A percentile compares a stretch with the other conserved stretches of the same genome.
Evolutionary conservation across 2,888 invertebrate genomes (phyloP).

Genomic region (Epistrophella euchroma): DNA sequence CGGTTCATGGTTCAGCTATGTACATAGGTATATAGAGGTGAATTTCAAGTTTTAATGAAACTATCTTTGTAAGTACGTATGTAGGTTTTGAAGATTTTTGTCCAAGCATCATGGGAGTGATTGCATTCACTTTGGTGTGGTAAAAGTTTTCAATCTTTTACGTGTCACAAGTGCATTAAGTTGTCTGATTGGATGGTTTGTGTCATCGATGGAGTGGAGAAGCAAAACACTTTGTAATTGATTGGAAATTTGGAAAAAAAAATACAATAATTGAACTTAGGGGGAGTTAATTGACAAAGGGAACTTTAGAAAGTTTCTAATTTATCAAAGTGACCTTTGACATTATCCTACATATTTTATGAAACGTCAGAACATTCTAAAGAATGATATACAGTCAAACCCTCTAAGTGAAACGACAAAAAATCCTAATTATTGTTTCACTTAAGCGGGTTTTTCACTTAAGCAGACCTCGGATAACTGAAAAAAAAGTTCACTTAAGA

Average conservation of each 20-base stretch:
- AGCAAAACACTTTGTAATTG: conserved; percentile 52
- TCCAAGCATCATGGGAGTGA: conserved; percentile 31
- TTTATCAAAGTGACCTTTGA: background rate
- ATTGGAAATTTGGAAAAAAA: conserved; percentile 49
- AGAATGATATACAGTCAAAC: too few relatives aligned
- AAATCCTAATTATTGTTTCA: too few relatives aligned
- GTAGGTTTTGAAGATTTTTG: conserved; percentile 26
- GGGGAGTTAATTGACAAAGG: background rate
- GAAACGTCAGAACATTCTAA: too few relatives aligned
- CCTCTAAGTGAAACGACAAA: too few relatives aligned
- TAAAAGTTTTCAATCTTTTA: conserved; percentile 73
- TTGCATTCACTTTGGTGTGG: conserved; percentile 51
- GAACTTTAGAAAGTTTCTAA: background rate
- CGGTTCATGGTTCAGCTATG: background rate
- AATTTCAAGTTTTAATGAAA: conserved; percentile 44
- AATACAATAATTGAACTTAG: conserved; percentile 8
- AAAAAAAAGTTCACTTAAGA: too few relatives aligned
- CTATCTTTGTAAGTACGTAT: conserved; percentile 30
- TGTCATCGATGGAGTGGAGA: background rate
- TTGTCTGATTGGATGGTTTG: conserved; percentile 43
- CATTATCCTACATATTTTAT: too few relatives aligned
- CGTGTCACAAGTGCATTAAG: conserved; percentile 71
- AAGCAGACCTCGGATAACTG: too few relatives aligned
- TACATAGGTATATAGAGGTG: conserved; percentile 13
- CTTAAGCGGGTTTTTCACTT: too few relatives aligned